phyloP scores from a whole-genome alignment of 1,140 invertebrate genomes.

The Vanessa atalanta region DNA sequence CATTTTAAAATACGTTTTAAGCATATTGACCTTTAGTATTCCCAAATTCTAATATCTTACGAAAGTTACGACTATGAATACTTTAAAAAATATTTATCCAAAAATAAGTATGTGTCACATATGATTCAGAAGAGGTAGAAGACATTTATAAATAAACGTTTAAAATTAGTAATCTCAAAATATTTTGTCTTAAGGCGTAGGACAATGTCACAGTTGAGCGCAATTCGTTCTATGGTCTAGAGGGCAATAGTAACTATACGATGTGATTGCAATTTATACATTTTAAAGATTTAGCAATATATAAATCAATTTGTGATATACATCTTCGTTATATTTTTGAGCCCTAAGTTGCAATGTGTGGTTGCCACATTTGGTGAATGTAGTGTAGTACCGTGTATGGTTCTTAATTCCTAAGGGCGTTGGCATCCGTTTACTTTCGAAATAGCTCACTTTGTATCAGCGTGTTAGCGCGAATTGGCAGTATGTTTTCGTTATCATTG shows the following conservation, averaged over 20 bases:
- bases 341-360: neutral
- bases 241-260: no score
- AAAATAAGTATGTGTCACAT: constrained; percentile 27
- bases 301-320: neutral
- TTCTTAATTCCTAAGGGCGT: constrained; percentile 45
- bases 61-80: no score
- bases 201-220: neutral
- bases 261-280: no score
- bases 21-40: neutral
- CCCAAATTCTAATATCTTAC: neutral
- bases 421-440: constrained; percentile 44
- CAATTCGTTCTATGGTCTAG: neutral
- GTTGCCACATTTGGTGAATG: constrained; percentile 12
- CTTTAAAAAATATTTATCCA: neutral
- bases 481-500: constrained; percentile 21
- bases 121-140: constrained; percentile 16
- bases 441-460: constrained; percentile 35
- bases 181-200: constrained; percentile 1
- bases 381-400: constrained; percentile 25
- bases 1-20: neutral
- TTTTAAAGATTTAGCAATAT: neutral
- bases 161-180: constrained; percentile 14
- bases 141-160: constrained; percentile 10
- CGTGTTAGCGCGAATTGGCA: constrained; percentile 18
- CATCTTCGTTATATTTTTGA: neutral